Percentiles rank a stretch among this genome's conserved stretches.
phyloP scores from a whole-genome alignment of 1,140 invertebrate genomes.

The Psix sp. region DNA sequence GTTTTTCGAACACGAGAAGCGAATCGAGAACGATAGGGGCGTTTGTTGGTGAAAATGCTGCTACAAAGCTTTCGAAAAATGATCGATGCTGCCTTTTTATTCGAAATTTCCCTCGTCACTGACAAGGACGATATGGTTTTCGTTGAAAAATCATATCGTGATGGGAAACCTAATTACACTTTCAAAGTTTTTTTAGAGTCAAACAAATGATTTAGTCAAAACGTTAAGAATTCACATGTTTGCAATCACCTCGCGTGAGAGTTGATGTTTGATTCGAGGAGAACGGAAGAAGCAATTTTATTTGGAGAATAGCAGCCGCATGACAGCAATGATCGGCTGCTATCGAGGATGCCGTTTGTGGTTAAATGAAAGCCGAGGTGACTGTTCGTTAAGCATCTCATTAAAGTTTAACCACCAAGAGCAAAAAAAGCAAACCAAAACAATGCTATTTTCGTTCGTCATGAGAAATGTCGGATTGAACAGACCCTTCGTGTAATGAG shows the following conservation, averaged over 20 bases:
- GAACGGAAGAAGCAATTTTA: conserved; percentile 45
- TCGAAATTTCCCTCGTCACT: neutral
- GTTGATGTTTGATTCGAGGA: conserved; percentile 25
- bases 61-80: too few relatives aligned
- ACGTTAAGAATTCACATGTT: conserved; percentile 32
- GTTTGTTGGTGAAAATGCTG: neutral
- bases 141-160: too few relatives aligned
- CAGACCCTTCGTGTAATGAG: conserved; percentile 19
- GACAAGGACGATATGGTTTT: too few relatives aligned
- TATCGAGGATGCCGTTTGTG: conserved; percentile 22
- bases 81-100: neutral
- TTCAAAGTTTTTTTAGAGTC: too few relatives aligned
- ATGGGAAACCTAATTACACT: too few relatives aligned
- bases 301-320: conserved; percentile 29
- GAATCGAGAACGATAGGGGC: neutral
- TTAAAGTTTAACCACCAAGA: too few relatives aligned
- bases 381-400: too few relatives aligned
- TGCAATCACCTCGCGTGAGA: conserved; percentile 15
- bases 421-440: too few relatives aligned
- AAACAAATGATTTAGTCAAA: too few relatives aligned
- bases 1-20: conserved; percentile 1
- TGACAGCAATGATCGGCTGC: conserved; percentile 17
- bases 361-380: too few relatives aligned
- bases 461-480: conserved; percentile 23
- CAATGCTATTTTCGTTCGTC: neutral